A percentile compares a stretch with the other conserved stretches of the same genome.
Evolutionary conservation across 2,888 invertebrate species (phyloP).

Genomic region (Branchellion lobata): DNA sequence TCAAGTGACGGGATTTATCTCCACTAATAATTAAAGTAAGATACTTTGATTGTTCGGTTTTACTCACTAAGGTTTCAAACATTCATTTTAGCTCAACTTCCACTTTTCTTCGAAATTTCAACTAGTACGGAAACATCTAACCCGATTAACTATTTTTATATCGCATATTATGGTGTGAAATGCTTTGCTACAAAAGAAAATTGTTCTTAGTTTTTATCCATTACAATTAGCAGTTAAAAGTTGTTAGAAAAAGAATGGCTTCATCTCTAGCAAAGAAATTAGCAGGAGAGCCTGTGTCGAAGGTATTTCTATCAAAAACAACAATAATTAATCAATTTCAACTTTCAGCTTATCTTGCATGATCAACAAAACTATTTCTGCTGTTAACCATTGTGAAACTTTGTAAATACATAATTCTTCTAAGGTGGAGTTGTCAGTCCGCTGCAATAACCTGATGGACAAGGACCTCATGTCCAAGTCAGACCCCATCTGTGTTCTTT

Average conservation of each 20-base stretch:
- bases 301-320: too few relatives aligned
- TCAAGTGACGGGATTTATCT: neutral
- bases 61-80: too few relatives aligned
- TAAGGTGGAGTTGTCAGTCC: slow-evolving; percentile 49
- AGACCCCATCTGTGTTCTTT: slow-evolving; percentile 59
- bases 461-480: slow-evolving; percentile 59
- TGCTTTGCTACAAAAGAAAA: too few relatives aligned
- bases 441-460: slow-evolving; percentile 55
- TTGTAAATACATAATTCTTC: neutral
- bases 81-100: too few relatives aligned
- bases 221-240: too few relatives aligned
- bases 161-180: too few relatives aligned
- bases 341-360: neutral
- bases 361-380: neutral
- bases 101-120: too few relatives aligned
- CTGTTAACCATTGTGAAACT: neutral
- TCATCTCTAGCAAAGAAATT: slow-evolving; percentile 12
- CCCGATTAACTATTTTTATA: too few relatives aligned
- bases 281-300: slow-evolving; percentile 33
- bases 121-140: too few relatives aligned
- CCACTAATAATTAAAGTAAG: too few relatives aligned
- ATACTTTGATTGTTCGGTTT: neutral
- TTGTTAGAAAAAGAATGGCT: slow-evolving; percentile 20
- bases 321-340: too few relatives aligned
- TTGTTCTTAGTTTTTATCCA: too few relatives aligned